A percentile compares a stretch with the other conserved stretches of the same genome.
phyloP scores from a whole-genome alignment of 2,888 invertebrate species.

The Microplitis deprimator region DNA sequence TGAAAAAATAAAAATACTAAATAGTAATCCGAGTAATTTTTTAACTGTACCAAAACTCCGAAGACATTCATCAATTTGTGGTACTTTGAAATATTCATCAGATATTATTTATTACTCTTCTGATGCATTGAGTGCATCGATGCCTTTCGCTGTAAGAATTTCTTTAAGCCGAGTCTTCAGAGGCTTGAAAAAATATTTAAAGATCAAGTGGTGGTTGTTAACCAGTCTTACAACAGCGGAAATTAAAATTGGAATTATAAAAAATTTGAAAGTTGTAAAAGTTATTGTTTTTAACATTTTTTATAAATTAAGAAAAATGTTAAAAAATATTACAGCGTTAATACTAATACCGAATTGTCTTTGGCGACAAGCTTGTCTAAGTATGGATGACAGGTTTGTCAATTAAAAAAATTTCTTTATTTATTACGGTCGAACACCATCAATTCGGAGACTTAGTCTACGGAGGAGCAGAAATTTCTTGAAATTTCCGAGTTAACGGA shows the following conservation, averaged over 20 bases:
- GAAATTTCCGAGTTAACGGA: too few species aligned
- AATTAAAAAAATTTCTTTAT: not conserved
- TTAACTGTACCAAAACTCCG: conserved; percentile 37
- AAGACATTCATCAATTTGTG: conserved; percentile 29
- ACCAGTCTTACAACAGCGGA: too few species aligned
- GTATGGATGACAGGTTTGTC: conserved; percentile 65
- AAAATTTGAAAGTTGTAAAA: too few species aligned
- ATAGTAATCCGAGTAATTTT: not conserved
- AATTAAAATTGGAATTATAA: too few species aligned
- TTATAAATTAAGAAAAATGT: conserved; percentile 26
- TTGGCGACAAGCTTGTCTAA: conserved; percentile 58
- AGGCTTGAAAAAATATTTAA: conserved; percentile 29
- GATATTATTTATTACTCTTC: conserved; percentile 44
- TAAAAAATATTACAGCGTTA: conserved; percentile 38
- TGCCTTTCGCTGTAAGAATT: conserved; percentile 53
- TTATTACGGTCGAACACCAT: not conserved
- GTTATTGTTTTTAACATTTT: conserved; percentile 21
- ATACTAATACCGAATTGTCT: conserved; percentile 56
- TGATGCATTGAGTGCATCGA: conserved; percentile 51
- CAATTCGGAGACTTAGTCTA: too few species aligned
- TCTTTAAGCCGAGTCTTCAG: conserved; percentile 9
- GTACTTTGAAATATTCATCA: not conserved
- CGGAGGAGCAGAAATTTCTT: too few species aligned
- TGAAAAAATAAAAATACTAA: not conserved
- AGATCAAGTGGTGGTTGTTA: not conserved